Percentiles rank a stretch among this genome's conserved stretches.
Conservation (phyloP, 2,797 vertebrate species). For the Mastacembelus armatus region DNA sequence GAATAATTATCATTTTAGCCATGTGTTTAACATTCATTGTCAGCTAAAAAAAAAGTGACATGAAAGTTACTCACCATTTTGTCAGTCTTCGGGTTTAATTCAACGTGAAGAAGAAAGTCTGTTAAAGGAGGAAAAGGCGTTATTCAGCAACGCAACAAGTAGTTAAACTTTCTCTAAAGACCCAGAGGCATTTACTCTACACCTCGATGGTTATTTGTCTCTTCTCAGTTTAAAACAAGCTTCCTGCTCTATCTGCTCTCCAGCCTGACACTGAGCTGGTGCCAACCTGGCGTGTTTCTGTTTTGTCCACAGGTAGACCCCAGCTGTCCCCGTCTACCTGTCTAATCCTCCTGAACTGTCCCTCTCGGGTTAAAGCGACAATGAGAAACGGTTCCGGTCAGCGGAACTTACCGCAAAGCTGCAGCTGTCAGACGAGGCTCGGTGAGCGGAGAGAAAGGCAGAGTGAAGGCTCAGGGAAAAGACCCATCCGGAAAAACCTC, state of each 20-base stretch:
- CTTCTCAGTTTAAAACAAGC: background rate
- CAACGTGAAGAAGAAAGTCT: conserved; percentile 32
- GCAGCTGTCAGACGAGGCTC: conserved; percentile 33
- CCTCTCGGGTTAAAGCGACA: background rate
- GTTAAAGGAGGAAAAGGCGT: conserved; percentile 7
- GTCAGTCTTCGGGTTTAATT: conserved; percentile 27
- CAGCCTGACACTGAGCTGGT: background rate
- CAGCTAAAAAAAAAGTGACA: background rate
- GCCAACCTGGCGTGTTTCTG: background rate
- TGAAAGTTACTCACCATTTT: conserved; percentile 74
- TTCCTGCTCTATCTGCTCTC: background rate
- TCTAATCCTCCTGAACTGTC: too few relatives aligned
- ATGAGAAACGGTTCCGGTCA: background rate
- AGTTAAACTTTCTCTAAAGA: background rate
- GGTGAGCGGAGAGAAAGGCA: background rate
- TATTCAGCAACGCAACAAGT: background rate
- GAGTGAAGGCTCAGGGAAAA: conserved; percentile 15
- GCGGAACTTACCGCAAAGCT: conserved; percentile 55
- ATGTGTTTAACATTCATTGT: background rate
- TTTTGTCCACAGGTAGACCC: conserved; percentile 10
- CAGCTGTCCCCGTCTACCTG: conserved; percentile 31
- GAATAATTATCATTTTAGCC: background rate
- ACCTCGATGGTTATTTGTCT: too few relatives aligned
- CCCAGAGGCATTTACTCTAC: too few relatives aligned
- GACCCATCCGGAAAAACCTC: conserved; percentile 41